Evolutionary conservation across 2,113 vertebrate genomes (phyloP).

Genomic region (Candoia aspera): DNA sequence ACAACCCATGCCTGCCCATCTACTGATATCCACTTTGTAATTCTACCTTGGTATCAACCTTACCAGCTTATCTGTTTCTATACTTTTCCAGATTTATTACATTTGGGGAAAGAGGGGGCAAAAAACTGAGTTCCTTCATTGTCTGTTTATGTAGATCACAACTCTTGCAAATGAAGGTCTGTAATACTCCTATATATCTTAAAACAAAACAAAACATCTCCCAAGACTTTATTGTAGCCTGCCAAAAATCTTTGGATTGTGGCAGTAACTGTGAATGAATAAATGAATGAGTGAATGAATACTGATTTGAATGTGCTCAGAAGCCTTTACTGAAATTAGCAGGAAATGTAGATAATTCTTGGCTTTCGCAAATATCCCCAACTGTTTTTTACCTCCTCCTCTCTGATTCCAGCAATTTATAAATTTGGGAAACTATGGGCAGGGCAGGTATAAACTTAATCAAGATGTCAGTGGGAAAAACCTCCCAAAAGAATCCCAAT

Average conservation of each 20-base stretch:
- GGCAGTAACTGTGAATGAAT: not conserved
- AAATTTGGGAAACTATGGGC: not conserved
- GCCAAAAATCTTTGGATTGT: not conserved
- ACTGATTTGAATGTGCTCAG: not conserved
- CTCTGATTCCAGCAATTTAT: not conserved
- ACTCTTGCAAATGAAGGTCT: not conserved
- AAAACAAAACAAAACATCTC: not conserved
- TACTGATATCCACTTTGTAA: not conserved
- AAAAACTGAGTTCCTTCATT: not conserved
- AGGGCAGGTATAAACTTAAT: not conserved
- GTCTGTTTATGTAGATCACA: not conserved
- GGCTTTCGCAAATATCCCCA: not conserved
- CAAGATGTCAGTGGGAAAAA: too few species aligned
- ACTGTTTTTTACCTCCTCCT: not conserved
- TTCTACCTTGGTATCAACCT: not conserved
- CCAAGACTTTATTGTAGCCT: not conserved
- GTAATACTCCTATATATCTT: not conserved
- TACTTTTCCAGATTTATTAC: not conserved
- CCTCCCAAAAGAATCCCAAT: too few species aligned
- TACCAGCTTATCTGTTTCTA: not conserved
- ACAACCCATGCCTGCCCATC: not conserved
- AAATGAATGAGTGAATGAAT: not conserved
- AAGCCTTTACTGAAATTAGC: not conserved
- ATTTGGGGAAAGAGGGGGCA: not conserved
- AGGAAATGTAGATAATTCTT: not conserved